These are phyloP conservation scores for Campoplex capitator DNA, from an alignment of 2,888 invertebrate genomes.

Conservation along the genomic window DNA sequence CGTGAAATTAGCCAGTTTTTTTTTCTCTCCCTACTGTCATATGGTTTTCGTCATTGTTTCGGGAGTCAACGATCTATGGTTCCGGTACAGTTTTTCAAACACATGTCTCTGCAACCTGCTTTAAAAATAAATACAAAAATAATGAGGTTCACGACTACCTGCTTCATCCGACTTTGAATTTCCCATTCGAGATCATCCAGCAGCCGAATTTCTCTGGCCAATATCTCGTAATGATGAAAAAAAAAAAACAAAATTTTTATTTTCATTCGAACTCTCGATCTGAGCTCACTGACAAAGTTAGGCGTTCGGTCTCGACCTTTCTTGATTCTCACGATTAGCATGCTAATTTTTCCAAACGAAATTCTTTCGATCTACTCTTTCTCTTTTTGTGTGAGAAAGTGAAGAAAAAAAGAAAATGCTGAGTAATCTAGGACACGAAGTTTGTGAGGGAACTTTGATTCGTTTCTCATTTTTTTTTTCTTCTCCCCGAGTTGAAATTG, in stretches of 20 bases:
- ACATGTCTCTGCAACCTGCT: neutral
- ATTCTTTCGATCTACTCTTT: neutral
- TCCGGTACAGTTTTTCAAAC: neutral
- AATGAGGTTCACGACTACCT: neutral
- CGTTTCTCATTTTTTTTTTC: neutral
- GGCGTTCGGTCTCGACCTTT: neutral
- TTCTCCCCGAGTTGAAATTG: neutral
- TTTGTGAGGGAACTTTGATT: neutral
- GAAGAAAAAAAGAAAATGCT: neutral
- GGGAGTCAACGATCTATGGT: neutral
- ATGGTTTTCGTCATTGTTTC: constrained; percentile 2
- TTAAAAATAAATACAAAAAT: neutral
- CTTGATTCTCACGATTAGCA: neutral
- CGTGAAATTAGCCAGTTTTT: constrained; percentile 34
- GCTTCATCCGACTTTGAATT: neutral
- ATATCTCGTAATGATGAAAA: no score
- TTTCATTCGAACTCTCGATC: no score
- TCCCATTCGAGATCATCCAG: neutral
- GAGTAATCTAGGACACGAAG: neutral
- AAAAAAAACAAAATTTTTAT: no score
- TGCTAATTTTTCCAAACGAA: neutral
- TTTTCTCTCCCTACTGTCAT: neutral
- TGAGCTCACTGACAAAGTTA: no score
- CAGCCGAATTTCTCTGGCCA: no score
- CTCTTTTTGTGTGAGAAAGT: neutral